Conservation (phyloP, 2,888 invertebrate species). For the Xiphydria camelus region DNA sequence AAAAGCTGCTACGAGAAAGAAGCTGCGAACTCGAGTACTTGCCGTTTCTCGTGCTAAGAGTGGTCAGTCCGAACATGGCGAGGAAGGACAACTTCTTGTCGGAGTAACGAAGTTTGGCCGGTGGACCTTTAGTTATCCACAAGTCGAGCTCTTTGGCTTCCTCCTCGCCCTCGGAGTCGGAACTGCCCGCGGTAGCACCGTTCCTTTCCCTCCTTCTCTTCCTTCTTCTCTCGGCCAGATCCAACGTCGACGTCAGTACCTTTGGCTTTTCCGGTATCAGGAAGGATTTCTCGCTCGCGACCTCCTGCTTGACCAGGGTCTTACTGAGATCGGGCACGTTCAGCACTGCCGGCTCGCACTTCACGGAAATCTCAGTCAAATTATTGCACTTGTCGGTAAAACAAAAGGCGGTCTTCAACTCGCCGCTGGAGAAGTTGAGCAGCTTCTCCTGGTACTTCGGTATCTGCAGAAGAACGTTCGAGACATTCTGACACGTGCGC, state of each 20-base stretch:
- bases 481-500: constrained; percentile 52
- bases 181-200: constrained; percentile 53
- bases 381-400: constrained; percentile 53
- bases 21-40: constrained; percentile 45
- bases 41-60: constrained; percentile 67
- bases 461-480: constrained; percentile 51
- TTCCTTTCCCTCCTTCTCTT: constrained; percentile 56
- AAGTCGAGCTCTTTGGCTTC: constrained; percentile 60
- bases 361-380: constrained; percentile 44
- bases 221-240: constrained; percentile 62
- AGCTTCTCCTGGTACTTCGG: constrained; percentile 53
- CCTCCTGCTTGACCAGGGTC: constrained; percentile 42
- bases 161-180: constrained; percentile 60
- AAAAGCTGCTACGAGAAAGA: no score
- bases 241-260: constrained; percentile 55
- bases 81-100: constrained; percentile 66
- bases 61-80: constrained; percentile 66
- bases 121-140: constrained; percentile 64
- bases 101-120: constrained; percentile 59
- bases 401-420: constrained; percentile 38
- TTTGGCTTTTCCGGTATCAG: constrained; percentile 41
- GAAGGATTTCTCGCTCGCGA: constrained; percentile 22
- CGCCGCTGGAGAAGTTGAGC: constrained; percentile 46
- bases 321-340: constrained; percentile 55
- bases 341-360: constrained; percentile 49